A percentile compares a stretch with the other conserved stretches of the same genome.
Conservation (phyloP, 1,140 invertebrate genomes). For the Drosophila orosa region DNA sequence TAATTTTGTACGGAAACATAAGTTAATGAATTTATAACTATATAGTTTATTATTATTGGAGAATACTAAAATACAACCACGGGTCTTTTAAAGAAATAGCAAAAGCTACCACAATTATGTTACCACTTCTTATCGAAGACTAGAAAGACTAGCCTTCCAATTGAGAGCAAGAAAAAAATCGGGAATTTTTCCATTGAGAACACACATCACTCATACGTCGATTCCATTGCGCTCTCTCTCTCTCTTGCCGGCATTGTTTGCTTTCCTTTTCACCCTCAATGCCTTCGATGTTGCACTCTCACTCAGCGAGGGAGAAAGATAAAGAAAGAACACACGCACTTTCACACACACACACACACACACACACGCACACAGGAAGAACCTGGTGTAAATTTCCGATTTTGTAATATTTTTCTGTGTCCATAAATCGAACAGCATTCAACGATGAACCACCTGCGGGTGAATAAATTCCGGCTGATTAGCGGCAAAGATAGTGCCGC, state of each 20-base stretch:
- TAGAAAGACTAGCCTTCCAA: background rate
- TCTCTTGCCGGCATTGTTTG: slow-evolving; percentile 13
- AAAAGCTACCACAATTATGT: background rate
- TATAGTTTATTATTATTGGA: too few species aligned
- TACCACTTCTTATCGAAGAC: background rate
- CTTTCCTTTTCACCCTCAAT: slow-evolving; percentile 4
- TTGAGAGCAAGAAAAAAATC: background rate
- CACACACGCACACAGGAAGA: background rate
- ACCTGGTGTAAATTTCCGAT: slow-evolving; percentile 14
- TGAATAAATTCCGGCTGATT: slow-evolving; percentile 76
- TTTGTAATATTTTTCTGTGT: slow-evolving; percentile 22
- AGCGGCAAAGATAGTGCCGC: slow-evolving; percentile 64
- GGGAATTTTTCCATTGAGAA: background rate
- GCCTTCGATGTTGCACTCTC: slow-evolving; percentile 2
- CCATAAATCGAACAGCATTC: slow-evolving; percentile 24
- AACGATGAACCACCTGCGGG: slow-evolving; percentile 80
- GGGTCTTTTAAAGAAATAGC: background rate
- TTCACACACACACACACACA: background rate
- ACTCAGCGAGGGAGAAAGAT: background rate
- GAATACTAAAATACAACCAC: too few species aligned
- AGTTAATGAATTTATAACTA: background rate
- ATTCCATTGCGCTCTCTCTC: background rate
- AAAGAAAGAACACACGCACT: background rate
- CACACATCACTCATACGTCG: slow-evolving; percentile 2
- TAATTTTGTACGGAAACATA: background rate